Conservation (phyloP, 2,113 vertebrate genomes). For the crab-eating macaque (Macaca fascicularis) region T2T-MFA8v1.1 NC_132903.1:1590501-1591000, state of each 20-base stretch:
- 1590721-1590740: not conserved
- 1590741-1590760: not conserved
- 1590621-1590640: not conserved
- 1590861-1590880: not conserved
- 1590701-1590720: not conserved
- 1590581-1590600: rapidly evolving
- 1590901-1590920: not conserved
- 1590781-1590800: not conserved
- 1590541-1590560: too few species aligned
- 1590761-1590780: not conserved
- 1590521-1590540: rapidly evolving
- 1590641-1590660: not conserved
- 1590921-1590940: too few species aligned
- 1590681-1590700: not conserved
- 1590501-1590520: too few species aligned
- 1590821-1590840: rapidly evolving
- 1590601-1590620: too few species aligned
- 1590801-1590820: rapidly evolving
- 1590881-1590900: not conserved
- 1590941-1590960: too few species aligned
- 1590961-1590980: too few species aligned
- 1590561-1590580: rapidly evolving
- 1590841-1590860: rapidly evolving
- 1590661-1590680: rapidly evolving
- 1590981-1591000: too few species aligned